These are phyloP conservation scores for Lydus trimaculatus DNA, from an alignment of 2,888 invertebrate species.

Conservation along the genomic window DNA sequence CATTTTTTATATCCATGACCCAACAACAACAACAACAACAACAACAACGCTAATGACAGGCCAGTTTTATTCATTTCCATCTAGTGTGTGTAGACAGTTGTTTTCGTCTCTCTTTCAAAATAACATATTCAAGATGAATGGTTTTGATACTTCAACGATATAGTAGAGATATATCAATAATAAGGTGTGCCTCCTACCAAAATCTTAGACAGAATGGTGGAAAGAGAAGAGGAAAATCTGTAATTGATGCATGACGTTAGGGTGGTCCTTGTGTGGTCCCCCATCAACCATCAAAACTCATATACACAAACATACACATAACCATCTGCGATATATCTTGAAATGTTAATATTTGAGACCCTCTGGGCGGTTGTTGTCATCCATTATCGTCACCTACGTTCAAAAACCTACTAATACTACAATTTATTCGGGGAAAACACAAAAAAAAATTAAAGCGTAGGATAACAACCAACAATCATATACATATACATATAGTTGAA, in stretches of 20 bases:
- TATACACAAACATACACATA: neutral
- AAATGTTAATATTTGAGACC: neutral
- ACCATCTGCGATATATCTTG: slow-evolving; percentile 4
- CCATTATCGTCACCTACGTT: slow-evolving; percentile 1
- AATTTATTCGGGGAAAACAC: neutral
- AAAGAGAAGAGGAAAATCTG: neutral
- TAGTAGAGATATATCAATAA: neutral
- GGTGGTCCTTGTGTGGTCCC: slow-evolving; percentile 32
- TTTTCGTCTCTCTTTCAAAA: neutral
- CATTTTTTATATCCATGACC: neutral
- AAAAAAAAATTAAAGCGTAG: neutral
- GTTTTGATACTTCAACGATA: neutral
- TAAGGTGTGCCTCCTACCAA: slow-evolving; percentile 6
- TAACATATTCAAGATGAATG: slow-evolving; percentile 4
- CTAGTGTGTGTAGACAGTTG: too few species aligned
- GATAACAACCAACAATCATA: too few species aligned
- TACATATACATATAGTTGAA: too few species aligned
- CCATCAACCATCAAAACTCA: slow-evolving; percentile 14
- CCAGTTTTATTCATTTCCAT: neutral
- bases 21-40: neutral
- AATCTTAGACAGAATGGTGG: neutral
- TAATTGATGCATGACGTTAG: slow-evolving; percentile 28
- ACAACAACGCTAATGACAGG: neutral
- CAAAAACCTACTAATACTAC: neutral
- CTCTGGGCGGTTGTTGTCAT: neutral